Percentiles rank a stretch among this genome's conserved stretches.
These are phyloP conservation scores for Ormyrus thymus DNA, from an alignment of 2,888 invertebrate genomes.

Conservation along the genomic window DNA sequence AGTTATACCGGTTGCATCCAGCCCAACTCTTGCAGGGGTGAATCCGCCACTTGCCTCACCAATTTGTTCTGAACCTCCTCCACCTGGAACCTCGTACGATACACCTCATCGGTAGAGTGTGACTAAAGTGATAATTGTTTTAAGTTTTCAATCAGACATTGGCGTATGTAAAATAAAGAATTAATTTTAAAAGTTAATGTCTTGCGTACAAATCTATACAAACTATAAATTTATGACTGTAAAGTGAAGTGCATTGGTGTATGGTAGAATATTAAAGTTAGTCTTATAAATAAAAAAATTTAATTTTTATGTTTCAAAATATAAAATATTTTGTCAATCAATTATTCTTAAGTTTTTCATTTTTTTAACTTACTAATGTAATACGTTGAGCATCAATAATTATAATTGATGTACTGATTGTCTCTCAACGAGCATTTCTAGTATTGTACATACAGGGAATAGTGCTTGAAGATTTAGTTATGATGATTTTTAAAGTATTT, in stretches of 20 bases:
- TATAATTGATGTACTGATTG: conserved; percentile 7
- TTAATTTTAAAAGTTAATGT: conserved; percentile 43
- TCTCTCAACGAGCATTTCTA: conserved; percentile 44
- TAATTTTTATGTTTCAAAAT: conserved; percentile 43
- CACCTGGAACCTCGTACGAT: conserved; percentile 46
- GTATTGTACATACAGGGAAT: conserved; percentile 44
- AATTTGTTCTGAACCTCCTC: conserved; percentile 44
- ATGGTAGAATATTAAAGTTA: conserved; percentile 41
- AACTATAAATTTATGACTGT: conserved; percentile 46
- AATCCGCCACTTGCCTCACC: conserved; percentile 45
- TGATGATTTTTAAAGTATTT: conserved; percentile 36
- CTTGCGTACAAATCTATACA: conserved; percentile 41
- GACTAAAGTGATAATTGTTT: conserved; percentile 22
- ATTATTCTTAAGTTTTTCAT: conserved; percentile 29
- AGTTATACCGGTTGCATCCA: not conserved
- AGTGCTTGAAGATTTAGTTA: conserved; percentile 22
- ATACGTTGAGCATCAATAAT: conserved; percentile 27
- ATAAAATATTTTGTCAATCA: conserved; percentile 28
- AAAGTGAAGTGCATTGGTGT: conserved; percentile 38
- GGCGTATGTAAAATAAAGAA: conserved; percentile 50
- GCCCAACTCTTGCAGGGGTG: not conserved
- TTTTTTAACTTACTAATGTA: conserved; percentile 33
- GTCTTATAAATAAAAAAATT: conserved; percentile 41
- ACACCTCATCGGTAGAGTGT: conserved; percentile 49
- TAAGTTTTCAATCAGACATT: conserved; percentile 26